These are phyloP conservation scores for Tonatia bakeri DNA, from an alignment of 2,113 vertebrate species.

Conservation along the genomic window DNA sequence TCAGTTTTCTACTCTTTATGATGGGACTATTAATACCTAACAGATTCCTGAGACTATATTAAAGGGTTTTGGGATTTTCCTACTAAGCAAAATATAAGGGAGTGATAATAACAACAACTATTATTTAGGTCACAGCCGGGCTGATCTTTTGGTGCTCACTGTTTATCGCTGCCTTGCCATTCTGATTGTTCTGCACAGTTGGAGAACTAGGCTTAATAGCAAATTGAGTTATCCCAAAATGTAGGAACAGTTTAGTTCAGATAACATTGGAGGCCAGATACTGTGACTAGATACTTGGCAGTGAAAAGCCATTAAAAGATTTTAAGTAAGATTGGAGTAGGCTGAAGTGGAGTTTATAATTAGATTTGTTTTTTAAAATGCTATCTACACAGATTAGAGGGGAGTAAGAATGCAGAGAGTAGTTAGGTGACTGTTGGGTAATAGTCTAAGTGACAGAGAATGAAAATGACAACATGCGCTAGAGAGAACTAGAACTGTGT, in stretches of 20 bases:
- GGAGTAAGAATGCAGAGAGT: neutral
- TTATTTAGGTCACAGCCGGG: neutral
- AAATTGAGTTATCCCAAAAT: constrained; percentile 31
- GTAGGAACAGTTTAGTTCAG: constrained; percentile 6
- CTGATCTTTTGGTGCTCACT: neutral
- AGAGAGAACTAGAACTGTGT: neutral
- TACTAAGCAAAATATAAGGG: neutral
- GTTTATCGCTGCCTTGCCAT: neutral
- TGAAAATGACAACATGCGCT: neutral
- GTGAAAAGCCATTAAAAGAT: constrained; percentile 43
- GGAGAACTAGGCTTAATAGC: neutral
- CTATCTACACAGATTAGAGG: constrained; percentile 20
- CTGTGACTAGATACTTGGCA: constrained; percentile 14
- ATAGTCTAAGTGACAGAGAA: neutral
- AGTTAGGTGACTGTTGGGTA: neutral
- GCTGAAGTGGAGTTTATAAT: constrained; percentile 50
- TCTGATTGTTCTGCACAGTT: neutral
- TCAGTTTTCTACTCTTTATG: neutral
- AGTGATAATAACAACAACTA: neutral
- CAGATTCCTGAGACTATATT: neutral
- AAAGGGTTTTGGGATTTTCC: neutral
- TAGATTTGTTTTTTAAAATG: constrained; percentile 8
- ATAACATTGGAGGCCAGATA: constrained; percentile 14
- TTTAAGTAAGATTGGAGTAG: constrained; percentile 31
- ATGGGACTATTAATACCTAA: neutral